phyloP scores from a whole-genome alignment of 2,797 vertebrate species.

The Sebastes paucispinis region DNA sequence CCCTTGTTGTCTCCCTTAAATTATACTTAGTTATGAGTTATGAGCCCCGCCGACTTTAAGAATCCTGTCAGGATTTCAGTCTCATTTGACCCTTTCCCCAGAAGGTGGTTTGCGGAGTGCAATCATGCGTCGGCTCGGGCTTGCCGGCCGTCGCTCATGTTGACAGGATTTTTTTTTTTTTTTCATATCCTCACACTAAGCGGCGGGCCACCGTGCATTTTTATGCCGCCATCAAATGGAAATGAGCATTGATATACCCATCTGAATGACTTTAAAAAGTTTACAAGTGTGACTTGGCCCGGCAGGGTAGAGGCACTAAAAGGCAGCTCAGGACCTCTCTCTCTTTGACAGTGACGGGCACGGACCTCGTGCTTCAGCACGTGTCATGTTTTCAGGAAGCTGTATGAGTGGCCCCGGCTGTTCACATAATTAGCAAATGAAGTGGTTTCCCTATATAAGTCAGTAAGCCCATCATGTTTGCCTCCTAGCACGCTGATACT shows the following conservation, averaged over 20 bases:
- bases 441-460: conserved; percentile 66
- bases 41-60: conserved; percentile 42
- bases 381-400: conserved; percentile 42
- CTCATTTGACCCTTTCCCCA: conserved; percentile 67
- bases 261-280: conserved; percentile 51
- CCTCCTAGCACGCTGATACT: conserved; percentile 56
- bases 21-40: conserved; percentile 65
- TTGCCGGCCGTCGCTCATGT: conserved; percentile 66
- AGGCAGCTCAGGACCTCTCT: conserved; percentile 33
- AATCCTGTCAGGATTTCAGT: conserved; percentile 62
- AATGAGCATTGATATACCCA: conserved; percentile 43
- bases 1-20: conserved; percentile 54
- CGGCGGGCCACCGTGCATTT: conserved; percentile 51
- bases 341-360: conserved; percentile 33
- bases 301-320: conserved; percentile 20
- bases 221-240: conserved; percentile 53
- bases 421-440: conserved; percentile 72
- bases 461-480: conserved; percentile 55
- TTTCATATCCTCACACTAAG: conserved; percentile 36
- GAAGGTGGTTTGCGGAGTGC: conserved; percentile 64
- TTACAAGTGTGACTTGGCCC: conserved; percentile 42
- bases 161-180: conserved; percentile 49
- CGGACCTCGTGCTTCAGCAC: conserved; percentile 14
- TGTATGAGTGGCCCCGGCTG: conserved; percentile 47
- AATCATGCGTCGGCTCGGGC: conserved; percentile 50